A percentile compares a stretch with the other conserved stretches of the same genome.
These are phyloP conservation scores for Ceratina japonica DNA, from an alignment of 1,140 invertebrate species.

Conservation along the genomic window DNA sequence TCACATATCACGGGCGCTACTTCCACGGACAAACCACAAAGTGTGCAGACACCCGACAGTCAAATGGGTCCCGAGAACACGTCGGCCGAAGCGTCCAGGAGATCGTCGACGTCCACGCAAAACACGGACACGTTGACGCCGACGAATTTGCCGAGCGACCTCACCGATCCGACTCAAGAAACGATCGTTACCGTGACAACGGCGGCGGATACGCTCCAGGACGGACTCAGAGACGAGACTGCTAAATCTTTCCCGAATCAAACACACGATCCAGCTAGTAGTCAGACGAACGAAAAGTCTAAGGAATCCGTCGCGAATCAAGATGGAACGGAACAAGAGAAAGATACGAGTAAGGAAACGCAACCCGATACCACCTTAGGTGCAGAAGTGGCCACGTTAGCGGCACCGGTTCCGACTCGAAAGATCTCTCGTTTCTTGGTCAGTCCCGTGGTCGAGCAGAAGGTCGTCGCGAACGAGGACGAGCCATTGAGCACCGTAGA, in stretches of 20 bases:
- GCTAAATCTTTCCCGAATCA: constrained; percentile 46
- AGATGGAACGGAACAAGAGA: constrained; percentile 45
- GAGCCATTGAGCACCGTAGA: constrained; percentile 44
- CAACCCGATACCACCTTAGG: constrained; percentile 26
- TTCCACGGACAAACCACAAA: constrained; percentile 64
- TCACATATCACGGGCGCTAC: constrained; percentile 70
- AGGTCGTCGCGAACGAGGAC: constrained; percentile 56
- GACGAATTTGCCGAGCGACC: constrained; percentile 71
- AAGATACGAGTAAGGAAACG: constrained; percentile 44
- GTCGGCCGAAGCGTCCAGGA: constrained; percentile 73
- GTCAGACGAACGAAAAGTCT: constrained; percentile 11
- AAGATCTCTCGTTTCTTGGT: constrained; percentile 90
- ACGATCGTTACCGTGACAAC: constrained; percentile 52
- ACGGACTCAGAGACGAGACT: constrained; percentile 51
- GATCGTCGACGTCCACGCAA: constrained; percentile 77
- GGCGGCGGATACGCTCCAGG: constrained; percentile 52
- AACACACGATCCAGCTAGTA: constrained; percentile 13
- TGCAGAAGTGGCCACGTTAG: constrained; percentile 53
- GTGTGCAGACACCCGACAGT: constrained; percentile 56
- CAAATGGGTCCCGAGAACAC: constrained; percentile 62
- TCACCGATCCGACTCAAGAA: constrained; percentile 69
- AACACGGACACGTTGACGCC: constrained; percentile 76
- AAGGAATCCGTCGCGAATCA: constrained; percentile 44
- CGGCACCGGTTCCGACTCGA: constrained; percentile 78
- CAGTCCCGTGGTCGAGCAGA: constrained; percentile 84